phyloP scores from a whole-genome alignment of 1,140 invertebrate species.

The Asbolus verrucosus region DNA sequence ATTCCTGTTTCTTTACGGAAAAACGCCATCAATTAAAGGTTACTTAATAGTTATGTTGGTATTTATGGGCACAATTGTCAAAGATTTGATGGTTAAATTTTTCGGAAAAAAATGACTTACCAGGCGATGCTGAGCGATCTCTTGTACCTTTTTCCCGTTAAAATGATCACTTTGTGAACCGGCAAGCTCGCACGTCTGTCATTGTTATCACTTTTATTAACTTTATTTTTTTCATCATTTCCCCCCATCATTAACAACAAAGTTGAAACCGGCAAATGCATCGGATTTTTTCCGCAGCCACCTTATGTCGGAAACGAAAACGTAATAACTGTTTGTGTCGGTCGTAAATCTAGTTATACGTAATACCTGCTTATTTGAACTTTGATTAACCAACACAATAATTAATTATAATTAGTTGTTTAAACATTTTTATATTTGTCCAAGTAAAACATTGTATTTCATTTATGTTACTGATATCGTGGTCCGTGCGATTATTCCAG shows the following conservation, averaged over 20 bases:
- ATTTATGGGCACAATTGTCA: too few relatives aligned
- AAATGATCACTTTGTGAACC: constrained; percentile 42
- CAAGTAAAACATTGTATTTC: constrained; percentile 2
- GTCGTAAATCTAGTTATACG: constrained; percentile 1
- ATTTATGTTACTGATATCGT: not conserved
- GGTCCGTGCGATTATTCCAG: not conserved
- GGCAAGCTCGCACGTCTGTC: constrained; percentile 52
- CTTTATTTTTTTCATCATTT: not conserved
- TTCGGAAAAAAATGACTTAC: too few relatives aligned
- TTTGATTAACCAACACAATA: constrained; percentile 30
- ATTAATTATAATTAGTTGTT: constrained; percentile 25
- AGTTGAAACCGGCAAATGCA: not conserved
- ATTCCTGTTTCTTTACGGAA: too few relatives aligned
- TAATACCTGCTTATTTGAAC: constrained; percentile 28
- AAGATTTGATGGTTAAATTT: too few relatives aligned
- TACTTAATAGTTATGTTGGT: too few relatives aligned
- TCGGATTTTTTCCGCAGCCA: not conserved
- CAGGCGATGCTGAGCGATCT: constrained; percentile 47
- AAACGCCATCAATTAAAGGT: too few relatives aligned
- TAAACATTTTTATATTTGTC: constrained; percentile 27
- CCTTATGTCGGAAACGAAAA: not conserved
- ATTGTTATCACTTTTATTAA: not conserved
- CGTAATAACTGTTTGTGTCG: not conserved
- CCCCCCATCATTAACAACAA: not conserved
- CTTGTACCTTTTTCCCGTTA: constrained; percentile 39